A percentile compares a stretch with the other conserved stretches of the same genome.
These are phyloP conservation scores for Ditylenchus weischeri DNA, from an alignment of 2,888 invertebrate species.

Conservation along the genomic window DNA sequence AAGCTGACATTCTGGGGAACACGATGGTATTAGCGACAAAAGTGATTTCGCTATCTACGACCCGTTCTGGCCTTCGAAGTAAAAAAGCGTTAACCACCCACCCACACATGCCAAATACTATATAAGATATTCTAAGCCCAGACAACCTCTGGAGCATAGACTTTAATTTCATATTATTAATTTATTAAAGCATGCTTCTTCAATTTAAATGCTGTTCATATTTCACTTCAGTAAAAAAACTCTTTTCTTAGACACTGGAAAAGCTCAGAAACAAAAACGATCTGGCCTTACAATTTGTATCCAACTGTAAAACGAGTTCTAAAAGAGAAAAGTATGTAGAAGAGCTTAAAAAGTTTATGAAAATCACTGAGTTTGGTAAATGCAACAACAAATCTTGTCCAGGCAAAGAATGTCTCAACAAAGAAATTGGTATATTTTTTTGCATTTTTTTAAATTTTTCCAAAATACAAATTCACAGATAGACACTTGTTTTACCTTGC, in stretches of 20 bases:
- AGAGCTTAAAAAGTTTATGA: conserved; percentile 11
- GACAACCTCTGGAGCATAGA: too few species aligned
- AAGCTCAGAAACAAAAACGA: conserved; percentile 5
- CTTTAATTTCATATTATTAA: too few species aligned
- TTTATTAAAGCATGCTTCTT: too few species aligned
- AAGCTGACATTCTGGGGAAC: too few species aligned
- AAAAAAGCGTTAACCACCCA: too few species aligned
- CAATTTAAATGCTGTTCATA: too few species aligned
- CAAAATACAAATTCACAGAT: conserved; percentile 1
- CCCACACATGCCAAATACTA: too few species aligned
- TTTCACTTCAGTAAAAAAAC: too few species aligned
- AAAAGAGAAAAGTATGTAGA: conserved; percentile 7
- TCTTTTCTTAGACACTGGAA: neutral
- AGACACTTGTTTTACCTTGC: conserved; percentile 15
- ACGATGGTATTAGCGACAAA: too few species aligned
- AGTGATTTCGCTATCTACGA: too few species aligned
- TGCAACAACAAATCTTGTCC: conserved; percentile 9
- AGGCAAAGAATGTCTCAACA: neutral
- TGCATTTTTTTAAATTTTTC: neutral
- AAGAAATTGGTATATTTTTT: neutral
- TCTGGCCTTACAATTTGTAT: conserved; percentile 11
- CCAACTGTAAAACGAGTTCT: conserved; percentile 10
- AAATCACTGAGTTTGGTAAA: conserved; percentile 14
- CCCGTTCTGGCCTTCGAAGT: too few species aligned
- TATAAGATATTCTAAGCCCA: too few species aligned